A percentile compares a stretch with the other conserved stretches of the same genome.
Evolutionary conservation across 2,113 vertebrate genomes (phyloP).

Genomic region (Ochotona princeps): DNA sequence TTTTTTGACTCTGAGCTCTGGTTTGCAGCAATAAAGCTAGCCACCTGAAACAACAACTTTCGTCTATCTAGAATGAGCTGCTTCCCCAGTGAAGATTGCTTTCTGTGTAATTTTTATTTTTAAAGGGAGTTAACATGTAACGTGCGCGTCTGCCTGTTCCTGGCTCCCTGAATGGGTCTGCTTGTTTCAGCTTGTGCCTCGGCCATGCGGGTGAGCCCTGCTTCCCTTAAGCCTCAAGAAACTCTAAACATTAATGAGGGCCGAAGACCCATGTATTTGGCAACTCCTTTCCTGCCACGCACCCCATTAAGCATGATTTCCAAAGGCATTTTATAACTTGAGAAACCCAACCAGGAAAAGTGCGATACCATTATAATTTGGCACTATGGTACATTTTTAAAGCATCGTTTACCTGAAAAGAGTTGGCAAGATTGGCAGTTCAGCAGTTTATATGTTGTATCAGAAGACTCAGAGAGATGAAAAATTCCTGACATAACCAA

Average conservation of each 20-base stretch:
- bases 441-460: accelerated
- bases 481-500: not conserved
- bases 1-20: slow-evolving; percentile 32
- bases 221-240: slow-evolving; percentile 46
- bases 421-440: accelerated
- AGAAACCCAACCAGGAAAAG: not conserved
- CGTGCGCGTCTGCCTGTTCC: not conserved
- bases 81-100: slow-evolving; percentile 37
- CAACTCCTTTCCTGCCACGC: not conserved
- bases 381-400: not conserved
- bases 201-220: accelerated
- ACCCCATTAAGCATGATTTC: slow-evolving; percentile 41
- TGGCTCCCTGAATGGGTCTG: slow-evolving; percentile 37
- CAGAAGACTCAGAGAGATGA: not conserved
- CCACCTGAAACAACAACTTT: slow-evolving; percentile 75
- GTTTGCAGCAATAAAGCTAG: not conserved
- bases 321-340: not conserved
- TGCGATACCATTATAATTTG: accelerated
- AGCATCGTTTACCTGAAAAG: not conserved
- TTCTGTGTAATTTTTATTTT: slow-evolving; percentile 64
- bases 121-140: slow-evolving; percentile 63
- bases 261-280: not conserved
- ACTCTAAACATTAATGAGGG: slow-evolving; percentile 56
- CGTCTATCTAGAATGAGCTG: slow-evolving; percentile 55
- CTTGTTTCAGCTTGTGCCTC: not conserved